Base-by-base conservation (phyloP, 2,113 vertebrate species). In the Octodon degus region DNA sequence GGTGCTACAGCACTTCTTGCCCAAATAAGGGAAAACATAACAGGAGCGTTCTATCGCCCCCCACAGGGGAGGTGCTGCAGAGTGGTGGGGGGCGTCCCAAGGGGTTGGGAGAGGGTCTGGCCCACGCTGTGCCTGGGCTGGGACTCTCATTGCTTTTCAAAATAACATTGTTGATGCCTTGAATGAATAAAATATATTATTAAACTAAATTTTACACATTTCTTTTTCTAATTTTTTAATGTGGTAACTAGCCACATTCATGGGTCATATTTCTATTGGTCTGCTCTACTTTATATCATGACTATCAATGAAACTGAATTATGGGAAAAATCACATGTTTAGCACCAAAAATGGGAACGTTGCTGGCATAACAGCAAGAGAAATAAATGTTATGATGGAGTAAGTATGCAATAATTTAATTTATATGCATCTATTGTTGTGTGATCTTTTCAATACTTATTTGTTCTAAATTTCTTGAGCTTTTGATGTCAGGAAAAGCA, bases 321-420 rank as follows among this genome's bases (percentile, higher is more conserved):
- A 74, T 19, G 34, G 40, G 13, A 81, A 80, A 85, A 84, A 84
- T 43, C 37, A 43, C 88, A 25, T 63, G 85, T 94, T 43, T 85
- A 86, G 77, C 27, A 72, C 93, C 17, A 92, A 90, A 80, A 62
- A 79, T 19, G 24, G 24, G 30, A 40, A 65, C 60, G 91, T 84
- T 79, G 27, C 81, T 81, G 55, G 86, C 62, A 43, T 43, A n/a
- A 55, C 83, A 37, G 62, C 90, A 94, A 84, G 76, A 84, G 84
- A 96, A 92, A 58, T 47, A 72, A 47, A 80, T 55, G 81, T 30
- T 19, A 58, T 58, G 55, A 81, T 12, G 17, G 13, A 40, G 22
- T 79, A 65, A 84, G 37, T 84, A 74, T 13, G 5, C 34, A 47
- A 74, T 77, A 32, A 90, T 50, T 77, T 72, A 88, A 84, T 58